Conservation (phyloP, 2,797 vertebrate species). For the Microcaecilia unicolor region DNA sequence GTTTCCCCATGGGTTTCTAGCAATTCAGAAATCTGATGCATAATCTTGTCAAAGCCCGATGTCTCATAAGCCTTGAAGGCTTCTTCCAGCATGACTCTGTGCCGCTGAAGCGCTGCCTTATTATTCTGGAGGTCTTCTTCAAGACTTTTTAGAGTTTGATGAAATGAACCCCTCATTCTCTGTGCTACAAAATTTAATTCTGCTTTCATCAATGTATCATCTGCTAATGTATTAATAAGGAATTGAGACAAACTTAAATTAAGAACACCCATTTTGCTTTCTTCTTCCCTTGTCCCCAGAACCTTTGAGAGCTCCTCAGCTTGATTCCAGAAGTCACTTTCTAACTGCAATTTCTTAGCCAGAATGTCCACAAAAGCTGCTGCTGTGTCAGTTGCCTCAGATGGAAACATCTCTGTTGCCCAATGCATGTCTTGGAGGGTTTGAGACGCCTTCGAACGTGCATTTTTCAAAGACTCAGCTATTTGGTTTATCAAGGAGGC, state of each 20-base stretch:
- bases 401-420: slow-evolving; percentile 43
- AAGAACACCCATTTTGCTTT: slow-evolving; percentile 13
- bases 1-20: slow-evolving; percentile 37
- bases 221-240: slow-evolving; percentile 35
- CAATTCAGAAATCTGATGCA: slow-evolving; percentile 63
- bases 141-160: slow-evolving; percentile 64
- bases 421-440: slow-evolving; percentile 66
- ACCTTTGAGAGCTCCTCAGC: slow-evolving; percentile 61
- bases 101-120: slow-evolving; percentile 63
- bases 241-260: slow-evolving; percentile 5
- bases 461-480: slow-evolving; percentile 72
- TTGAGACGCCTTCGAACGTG: slow-evolving; percentile 62
- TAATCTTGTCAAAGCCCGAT: slow-evolving; percentile 62
- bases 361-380: slow-evolving; percentile 64
- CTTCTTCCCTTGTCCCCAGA: slow-evolving; percentile 19
- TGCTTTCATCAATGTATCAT: slow-evolving; percentile 62
- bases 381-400: slow-evolving; percentile 52
- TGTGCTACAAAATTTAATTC: slow-evolving; percentile 76
- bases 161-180: slow-evolving; percentile 71
- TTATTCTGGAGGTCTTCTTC: slow-evolving; percentile 71
- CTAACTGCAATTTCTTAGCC: slow-evolving; percentile 77
- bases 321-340: slow-evolving; percentile 77
- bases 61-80: slow-evolving; percentile 64
- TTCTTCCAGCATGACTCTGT: slow-evolving; percentile 62
- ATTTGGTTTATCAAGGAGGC: slow-evolving; percentile 79